Conservation (phyloP, 2,888 invertebrate genomes). For the Agrilus biguttatus region DNA sequence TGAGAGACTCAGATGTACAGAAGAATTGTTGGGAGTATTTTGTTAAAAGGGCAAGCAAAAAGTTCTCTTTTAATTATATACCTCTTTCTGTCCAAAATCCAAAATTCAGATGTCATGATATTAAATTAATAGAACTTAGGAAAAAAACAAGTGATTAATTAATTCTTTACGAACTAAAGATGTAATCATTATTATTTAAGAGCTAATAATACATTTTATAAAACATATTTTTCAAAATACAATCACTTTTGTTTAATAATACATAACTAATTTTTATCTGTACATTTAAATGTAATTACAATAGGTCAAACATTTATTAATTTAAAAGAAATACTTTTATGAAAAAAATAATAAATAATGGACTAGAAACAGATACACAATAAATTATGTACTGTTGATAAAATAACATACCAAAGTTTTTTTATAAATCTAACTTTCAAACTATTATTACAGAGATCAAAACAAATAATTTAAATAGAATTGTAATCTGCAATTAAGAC, state of each 20-base stretch:
- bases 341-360: background rate
- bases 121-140: conserved; percentile 24
- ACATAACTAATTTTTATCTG: too few relatives aligned
- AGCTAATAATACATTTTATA: background rate
- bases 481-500: background rate
- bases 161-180: too few relatives aligned
- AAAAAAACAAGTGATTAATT: conserved; percentile 3
- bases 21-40: conserved; percentile 35
- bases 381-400: background rate
- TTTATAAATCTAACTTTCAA: background rate
- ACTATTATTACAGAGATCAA: background rate
- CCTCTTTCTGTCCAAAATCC: conserved; percentile 45
- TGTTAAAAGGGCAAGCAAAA: conserved; percentile 14
- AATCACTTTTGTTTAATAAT: too few relatives aligned
- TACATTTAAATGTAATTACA: too few relatives aligned
- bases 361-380: too few relatives aligned
- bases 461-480: conserved; percentile 4
- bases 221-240: background rate
- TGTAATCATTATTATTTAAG: too few relatives aligned
- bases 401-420: background rate
- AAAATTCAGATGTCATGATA: conserved; percentile 47
- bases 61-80: conserved; percentile 33
- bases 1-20: conserved; percentile 47
- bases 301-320: too few relatives aligned
- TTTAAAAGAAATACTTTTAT: background rate